phyloP scores from a whole-genome alignment of 2,797 vertebrate genomes.

The Natrix natrix region DNA sequence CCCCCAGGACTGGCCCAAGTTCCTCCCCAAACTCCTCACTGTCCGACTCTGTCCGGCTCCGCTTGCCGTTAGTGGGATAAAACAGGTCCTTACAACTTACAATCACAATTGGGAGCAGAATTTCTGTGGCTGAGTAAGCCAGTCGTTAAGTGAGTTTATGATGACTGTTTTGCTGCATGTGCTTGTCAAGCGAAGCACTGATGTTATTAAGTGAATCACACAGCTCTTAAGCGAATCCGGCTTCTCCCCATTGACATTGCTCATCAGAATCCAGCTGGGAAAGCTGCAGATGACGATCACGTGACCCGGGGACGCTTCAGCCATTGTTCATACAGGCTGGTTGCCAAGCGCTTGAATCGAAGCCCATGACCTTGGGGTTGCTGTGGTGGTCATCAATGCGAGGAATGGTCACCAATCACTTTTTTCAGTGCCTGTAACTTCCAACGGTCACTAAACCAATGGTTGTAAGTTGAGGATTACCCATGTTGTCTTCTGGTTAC shows the following conservation, averaged over 20 bases:
- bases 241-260: not conserved
- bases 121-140: not conserved
- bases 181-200: not conserved
- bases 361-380: not conserved
- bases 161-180: not conserved
- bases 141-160: not conserved
- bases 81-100: not conserved
- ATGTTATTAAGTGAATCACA: not conserved
- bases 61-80: too few relatives aligned
- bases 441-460: not conserved
- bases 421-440: not conserved
- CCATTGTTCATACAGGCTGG: not conserved
- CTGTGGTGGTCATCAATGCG: not conserved
- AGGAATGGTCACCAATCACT: not conserved
- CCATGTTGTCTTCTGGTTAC: not conserved
- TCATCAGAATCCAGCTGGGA: not conserved
- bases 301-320: too few relatives aligned
- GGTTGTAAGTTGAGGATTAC: not conserved
- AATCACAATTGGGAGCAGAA: not conserved
- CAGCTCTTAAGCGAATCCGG: not conserved
- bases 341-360: not conserved
- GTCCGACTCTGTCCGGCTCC: too few relatives aligned
- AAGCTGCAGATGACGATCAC: not conserved
- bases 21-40: too few relatives aligned
- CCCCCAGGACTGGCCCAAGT: too few relatives aligned